phyloP scores from a whole-genome alignment of 2,888 invertebrate species.

The Dryobotodes eremita region DNA sequence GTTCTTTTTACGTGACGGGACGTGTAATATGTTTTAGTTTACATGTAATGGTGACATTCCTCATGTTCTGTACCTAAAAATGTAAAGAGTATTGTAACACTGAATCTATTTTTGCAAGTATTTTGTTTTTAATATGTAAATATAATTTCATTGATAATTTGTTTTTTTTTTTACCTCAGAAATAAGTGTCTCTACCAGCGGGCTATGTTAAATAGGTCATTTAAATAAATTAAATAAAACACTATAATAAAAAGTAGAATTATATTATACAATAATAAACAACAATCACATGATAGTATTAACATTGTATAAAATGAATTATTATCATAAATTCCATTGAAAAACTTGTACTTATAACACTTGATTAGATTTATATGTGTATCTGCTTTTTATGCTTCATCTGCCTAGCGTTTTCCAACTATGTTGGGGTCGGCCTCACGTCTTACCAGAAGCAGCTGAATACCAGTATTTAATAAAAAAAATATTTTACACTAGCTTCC shows the following conservation, averaged over 20 bases:
- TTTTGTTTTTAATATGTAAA: slow-evolving; percentile 54
- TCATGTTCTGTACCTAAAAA: slow-evolving; percentile 29
- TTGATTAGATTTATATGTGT: slow-evolving; percentile 6
- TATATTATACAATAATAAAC: neutral
- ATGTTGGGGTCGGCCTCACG: neutral
- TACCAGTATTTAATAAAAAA: no score
- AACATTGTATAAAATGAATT: neutral
- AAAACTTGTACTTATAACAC: neutral
- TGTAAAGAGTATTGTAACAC: slow-evolving; percentile 28
- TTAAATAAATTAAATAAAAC: neutral
- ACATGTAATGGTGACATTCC: slow-evolving; percentile 45
- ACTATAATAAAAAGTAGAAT: neutral
- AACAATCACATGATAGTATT: neutral
- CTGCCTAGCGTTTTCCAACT: neutral
- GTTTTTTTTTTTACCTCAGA: neutral
- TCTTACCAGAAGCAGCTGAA: neutral
- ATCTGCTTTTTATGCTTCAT: neutral
- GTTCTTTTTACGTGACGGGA: no score
- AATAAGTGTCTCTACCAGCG: neutral
- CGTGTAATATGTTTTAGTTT: neutral
- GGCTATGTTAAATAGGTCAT: neutral
- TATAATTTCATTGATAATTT: slow-evolving; percentile 32
- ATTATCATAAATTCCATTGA: neutral
- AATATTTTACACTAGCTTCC: no score
- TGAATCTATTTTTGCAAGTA: slow-evolving; percentile 49